These are phyloP conservation scores for Zhuqinia jingwanae DNA, from an alignment of 2,888 invertebrate species.

Conservation along the genomic window DNA sequence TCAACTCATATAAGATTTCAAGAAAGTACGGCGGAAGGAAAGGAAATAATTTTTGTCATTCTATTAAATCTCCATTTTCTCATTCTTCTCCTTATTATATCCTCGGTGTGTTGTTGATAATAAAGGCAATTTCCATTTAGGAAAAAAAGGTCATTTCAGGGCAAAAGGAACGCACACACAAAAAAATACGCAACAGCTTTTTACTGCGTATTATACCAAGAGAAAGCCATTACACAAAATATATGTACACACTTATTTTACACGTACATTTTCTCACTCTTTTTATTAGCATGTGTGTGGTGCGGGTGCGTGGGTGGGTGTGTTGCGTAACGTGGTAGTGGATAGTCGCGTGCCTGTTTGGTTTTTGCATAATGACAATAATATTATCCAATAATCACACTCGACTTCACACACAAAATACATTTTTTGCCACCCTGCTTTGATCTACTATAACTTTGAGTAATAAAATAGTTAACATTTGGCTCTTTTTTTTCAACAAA, in stretches of 20 bases:
- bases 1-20: neutral
- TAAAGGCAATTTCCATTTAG: slow-evolving; percentile 48
- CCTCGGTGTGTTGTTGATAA: neutral
- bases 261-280: neutral
- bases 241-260: slow-evolving; percentile 24
- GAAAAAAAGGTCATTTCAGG: too few species aligned
- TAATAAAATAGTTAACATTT: too few species aligned
- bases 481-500: neutral
- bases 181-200: neutral
- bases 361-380: slow-evolving; percentile 36
- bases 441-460: slow-evolving; percentile 10
- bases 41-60: slow-evolving; percentile 37
- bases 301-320: neutral
- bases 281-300: neutral
- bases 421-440: too few species aligned
- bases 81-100: too few species aligned
- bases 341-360: too few species aligned
- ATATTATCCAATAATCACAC: slow-evolving; percentile 39
- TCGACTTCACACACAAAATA: neutral
- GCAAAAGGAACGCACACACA: neutral
- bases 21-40: slow-evolving; percentile 11
- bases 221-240: neutral
- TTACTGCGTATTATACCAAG: neutral
- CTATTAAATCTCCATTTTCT: slow-evolving; percentile 60
- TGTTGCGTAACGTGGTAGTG: neutral